These are phyloP conservation scores for Liposcelis brunnea DNA, from an alignment of 2,888 invertebrate genomes.

Conservation along the genomic window DNA sequence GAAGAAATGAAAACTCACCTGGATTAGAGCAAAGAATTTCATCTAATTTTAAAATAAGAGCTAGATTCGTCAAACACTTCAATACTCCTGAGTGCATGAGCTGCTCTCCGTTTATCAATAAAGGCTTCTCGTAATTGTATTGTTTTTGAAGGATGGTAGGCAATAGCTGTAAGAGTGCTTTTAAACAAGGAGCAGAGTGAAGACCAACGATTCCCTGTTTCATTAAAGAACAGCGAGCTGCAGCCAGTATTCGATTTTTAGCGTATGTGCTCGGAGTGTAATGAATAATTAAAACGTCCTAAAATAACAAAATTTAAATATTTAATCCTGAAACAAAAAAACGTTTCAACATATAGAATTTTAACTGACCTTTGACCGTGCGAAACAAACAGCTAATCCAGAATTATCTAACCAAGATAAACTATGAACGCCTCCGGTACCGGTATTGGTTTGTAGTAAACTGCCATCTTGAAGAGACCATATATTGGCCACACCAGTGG, in stretches of 20 bases:
- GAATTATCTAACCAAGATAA: slow-evolving; percentile 33
- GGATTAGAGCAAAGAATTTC: slow-evolving; percentile 33
- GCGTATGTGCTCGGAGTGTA: slow-evolving; percentile 28
- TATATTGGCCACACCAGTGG: slow-evolving; percentile 36
- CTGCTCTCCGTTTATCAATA: slow-evolving; percentile 37
- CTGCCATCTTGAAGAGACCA: slow-evolving; percentile 41
- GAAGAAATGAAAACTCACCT: slow-evolving; percentile 4
- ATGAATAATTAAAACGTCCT: slow-evolving; percentile 31
- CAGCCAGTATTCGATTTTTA: slow-evolving; percentile 30
- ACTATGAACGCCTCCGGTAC: slow-evolving; percentile 31
- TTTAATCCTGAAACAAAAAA: slow-evolving; percentile 15
- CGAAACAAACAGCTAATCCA: slow-evolving; percentile 34
- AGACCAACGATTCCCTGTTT: slow-evolving; percentile 34
- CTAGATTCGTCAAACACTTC: slow-evolving; percentile 35
- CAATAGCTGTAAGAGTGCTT: slow-evolving; percentile 28
- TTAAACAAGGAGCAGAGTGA: slow-evolving; percentile 35
- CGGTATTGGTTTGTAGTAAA: slow-evolving; percentile 35
- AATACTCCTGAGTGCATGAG: slow-evolving; percentile 39
- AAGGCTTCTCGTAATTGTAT: slow-evolving; percentile 36
- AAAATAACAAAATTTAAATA: slow-evolving; percentile 7
- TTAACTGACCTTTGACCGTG: slow-evolving; percentile 30
- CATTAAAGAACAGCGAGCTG: slow-evolving; percentile 31
- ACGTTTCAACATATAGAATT: neutral
- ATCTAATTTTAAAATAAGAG: slow-evolving; percentile 35
- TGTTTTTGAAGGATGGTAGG: slow-evolving; percentile 34